Conservation (phyloP, 2,797 vertebrate species). For the Mallotus villosus region DNA sequence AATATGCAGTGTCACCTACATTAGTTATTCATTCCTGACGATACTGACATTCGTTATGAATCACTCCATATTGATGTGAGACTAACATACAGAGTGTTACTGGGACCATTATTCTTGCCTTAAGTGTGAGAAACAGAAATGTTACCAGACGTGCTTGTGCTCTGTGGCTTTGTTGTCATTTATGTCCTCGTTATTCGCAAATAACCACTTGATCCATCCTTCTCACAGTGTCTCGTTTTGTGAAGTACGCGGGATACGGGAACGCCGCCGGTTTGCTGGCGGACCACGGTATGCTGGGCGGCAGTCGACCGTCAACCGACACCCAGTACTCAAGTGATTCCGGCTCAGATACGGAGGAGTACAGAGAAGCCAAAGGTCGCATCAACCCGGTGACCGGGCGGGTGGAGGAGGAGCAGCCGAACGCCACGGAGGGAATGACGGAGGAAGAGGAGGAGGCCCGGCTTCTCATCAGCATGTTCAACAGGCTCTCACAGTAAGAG, state of each 20-base stretch:
- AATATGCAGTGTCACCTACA: too few species aligned
- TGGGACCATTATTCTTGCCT: background rate
- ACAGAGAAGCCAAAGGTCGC: conserved; percentile 70
- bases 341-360: conserved; percentile 72
- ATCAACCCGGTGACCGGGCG: conserved; percentile 91
- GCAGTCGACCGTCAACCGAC: conserved; percentile 30
- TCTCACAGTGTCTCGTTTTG: conserved; percentile 75
- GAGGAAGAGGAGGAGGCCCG: conserved; percentile 93
- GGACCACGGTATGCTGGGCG: conserved; percentile 51
- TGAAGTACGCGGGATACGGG: conserved; percentile 83
- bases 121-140: background rate
- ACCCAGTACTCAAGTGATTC: conserved; percentile 76
- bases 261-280: conserved; percentile 82
- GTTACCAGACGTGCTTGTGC: background rate
- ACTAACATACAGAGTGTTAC: background rate
- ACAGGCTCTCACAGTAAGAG: conserved; percentile 68
- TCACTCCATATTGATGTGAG: background rate
- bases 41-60: background rate
- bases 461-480: conserved; percentile 88
- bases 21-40: background rate
- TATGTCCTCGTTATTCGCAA: background rate
- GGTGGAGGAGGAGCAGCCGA: conserved; percentile 83
- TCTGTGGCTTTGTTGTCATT: background rate
- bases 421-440: conserved; percentile 93
- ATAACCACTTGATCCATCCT: background rate